Evolutionary conservation across 2,797 vertebrate genomes (phyloP), one percentile per base, ranked within the genome.

Genomic region (Bovichtus diacanthus): DNA sequence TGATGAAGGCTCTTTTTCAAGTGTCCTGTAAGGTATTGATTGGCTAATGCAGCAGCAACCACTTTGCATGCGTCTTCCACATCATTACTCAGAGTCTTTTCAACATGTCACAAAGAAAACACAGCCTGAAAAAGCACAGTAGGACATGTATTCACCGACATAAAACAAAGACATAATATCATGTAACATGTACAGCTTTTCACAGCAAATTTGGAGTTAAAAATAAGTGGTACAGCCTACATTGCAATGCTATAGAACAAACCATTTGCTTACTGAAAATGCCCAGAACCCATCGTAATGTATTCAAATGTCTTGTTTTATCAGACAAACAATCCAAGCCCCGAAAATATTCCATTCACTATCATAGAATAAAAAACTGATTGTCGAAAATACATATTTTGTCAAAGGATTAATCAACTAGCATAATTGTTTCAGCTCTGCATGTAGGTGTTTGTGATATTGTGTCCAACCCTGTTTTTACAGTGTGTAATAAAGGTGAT

Each of bases 1-100:
- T 63, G 56, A 85, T 77, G 59, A 55, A 29, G 76, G 65, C 41
- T 79, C 78, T 68, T 77, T 56, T 83, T 75, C 70, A 68, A 34
- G 41, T 87, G 80, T 86, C 76, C 77, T 71, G 74, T 76, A 62
- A 74, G 53, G 3, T 86, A 82, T 88, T 38, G 82, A 88, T 83
- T 76, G 70, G 21, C 69, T 75, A 62, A 36, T 59, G 50, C 68
- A 72, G 70, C 55, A 71, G 73, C 38, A 59, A 31, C 47, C 60
- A 70, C 70, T 89, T 84, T 82, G 71, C 73, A 70, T 74, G 59
- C 39, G 63, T 76, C 60, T 69, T 80, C 72, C 64, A 25, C 56
- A 74, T 83, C 70, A 80, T 89, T 83, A 75, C 51, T 88, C 82
- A 87, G 23, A 34, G 54, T 74, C 51, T 72, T 71, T 79, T 41